Base-by-base conservation (phyloP, 2,797 vertebrate genomes). In the Etheostoma nigrum region DNA sequence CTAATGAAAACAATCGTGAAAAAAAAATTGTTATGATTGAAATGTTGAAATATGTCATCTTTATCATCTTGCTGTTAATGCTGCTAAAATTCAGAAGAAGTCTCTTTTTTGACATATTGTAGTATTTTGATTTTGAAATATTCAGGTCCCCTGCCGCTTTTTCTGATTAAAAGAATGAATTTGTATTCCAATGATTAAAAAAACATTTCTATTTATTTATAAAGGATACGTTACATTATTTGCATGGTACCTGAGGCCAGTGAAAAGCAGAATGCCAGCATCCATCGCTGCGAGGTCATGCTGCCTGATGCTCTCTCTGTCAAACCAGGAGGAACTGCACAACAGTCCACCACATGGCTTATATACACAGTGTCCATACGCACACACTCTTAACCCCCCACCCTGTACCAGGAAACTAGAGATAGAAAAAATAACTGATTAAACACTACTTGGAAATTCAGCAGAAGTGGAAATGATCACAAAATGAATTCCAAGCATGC, bases 401-500 rank as follows among this genome's bases (percentile, higher is more conserved):
- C 47, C 42, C 6, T 4, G 0, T n/a, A 91, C 83, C 74, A 92
- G 90, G 91, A 93, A 94, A 78, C 62, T 15, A 54, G 48, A 60
- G 40, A 19, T 0, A n/a, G 0, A 0, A 11, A 59, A 44, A 23
- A 45, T 0, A 47, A 19, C n/a, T 25, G 64, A 77, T 92, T 86
- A 89, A 76, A 79, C 75, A 83, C 86, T 83, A 23, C 66, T 18
- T 16, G 1, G 1, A 47, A 16, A 69, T 64, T 25, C 25, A 13
- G 5, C 23, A 40, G 0, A 27, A 6, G n/a, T 1, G 23, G 42
- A 67, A 60, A 65, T 16, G 1, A 60, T 36, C 0, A 1, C 5
- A 16, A 14, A 59, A 5, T 40, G 4, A 1, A 18, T 60, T 66
- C 19, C 6, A 36, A 45, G 4, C 2, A 54, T 4, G 25, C 2